These are phyloP conservation scores for Ophion ventricosus DNA, from an alignment of 2,888 invertebrate genomes.

Conservation along the genomic window DNA sequence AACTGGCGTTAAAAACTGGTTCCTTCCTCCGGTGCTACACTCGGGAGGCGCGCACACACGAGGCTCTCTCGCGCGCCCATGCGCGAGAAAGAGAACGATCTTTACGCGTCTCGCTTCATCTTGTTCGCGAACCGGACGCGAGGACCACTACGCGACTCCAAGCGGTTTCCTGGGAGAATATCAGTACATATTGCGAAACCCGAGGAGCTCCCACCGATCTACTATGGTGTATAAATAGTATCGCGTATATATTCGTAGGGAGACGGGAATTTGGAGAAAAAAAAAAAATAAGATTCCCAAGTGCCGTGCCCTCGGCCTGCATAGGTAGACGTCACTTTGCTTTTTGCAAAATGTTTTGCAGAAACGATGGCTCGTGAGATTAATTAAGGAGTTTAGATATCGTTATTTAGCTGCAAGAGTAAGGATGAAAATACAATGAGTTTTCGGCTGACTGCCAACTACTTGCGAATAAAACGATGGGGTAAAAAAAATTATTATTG, in stretches of 20 bases:
- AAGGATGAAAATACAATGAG: no score
- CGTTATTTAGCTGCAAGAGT: no score
- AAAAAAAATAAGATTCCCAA: background rate
- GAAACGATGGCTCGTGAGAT: background rate
- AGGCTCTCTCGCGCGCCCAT: slow-evolving; percentile 32
- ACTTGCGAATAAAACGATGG: no score
- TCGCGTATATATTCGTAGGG: slow-evolving; percentile 15
- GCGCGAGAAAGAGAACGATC: slow-evolving; percentile 23
- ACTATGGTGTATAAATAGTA: slow-evolving; percentile 54
- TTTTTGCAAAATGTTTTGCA: background rate
- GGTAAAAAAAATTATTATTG: no score
- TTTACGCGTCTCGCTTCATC: slow-evolving; percentile 34
- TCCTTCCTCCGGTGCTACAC: slow-evolving; percentile 66
- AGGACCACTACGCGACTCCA: slow-evolving; percentile 55
- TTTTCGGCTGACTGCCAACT: no score
- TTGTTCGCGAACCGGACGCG: slow-evolving; percentile 41
- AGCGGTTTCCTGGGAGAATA: slow-evolving; percentile 61
- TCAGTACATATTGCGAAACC: slow-evolving; percentile 52
- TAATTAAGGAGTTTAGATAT: no score
- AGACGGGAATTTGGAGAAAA: slow-evolving; percentile 20
- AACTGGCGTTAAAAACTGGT: slow-evolving; percentile 75
- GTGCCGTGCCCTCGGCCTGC: background rate
- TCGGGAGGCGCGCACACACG: slow-evolving; percentile 40
- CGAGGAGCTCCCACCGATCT: slow-evolving; percentile 57
- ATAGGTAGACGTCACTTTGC: background rate